phyloP scores from a whole-genome alignment of 1,140 invertebrate genomes.

The Polypedilum vanderplanki region DNA sequence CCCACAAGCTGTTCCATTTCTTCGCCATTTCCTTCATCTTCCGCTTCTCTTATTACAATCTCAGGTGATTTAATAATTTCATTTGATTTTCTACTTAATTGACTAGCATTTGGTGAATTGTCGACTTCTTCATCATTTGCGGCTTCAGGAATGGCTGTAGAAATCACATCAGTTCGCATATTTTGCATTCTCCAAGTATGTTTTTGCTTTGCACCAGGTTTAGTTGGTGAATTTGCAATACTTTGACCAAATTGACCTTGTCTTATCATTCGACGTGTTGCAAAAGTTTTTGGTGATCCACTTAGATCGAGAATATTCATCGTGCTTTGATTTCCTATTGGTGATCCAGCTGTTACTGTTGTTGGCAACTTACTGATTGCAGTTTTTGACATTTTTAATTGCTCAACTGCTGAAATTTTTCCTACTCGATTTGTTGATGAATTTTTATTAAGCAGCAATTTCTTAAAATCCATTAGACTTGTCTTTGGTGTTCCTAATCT shows the following conservation, averaged over 20 bases:
- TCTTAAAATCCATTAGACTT: constrained; percentile 72
- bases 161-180: constrained; percentile 70
- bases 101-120: constrained; percentile 32
- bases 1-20: constrained; percentile 24
- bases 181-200: constrained; percentile 64
- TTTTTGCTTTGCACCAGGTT: constrained; percentile 51
- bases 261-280: constrained; percentile 51
- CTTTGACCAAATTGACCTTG: constrained; percentile 45
- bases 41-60: constrained; percentile 31
- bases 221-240: constrained; percentile 43
- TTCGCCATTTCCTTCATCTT: constrained; percentile 29
- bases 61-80: constrained; percentile 41
- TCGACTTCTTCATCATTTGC: constrained; percentile 61
- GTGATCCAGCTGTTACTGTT: neutral
- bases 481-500: constrained; percentile 57
- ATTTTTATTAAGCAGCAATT: constrained; percentile 55
- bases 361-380: constrained; percentile 43
- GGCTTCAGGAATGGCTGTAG: constrained; percentile 77
- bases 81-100: constrained; percentile 45
- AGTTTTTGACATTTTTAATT: constrained; percentile 65
- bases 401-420: constrained; percentile 73
- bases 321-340: constrained; percentile 33
- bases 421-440: constrained; percentile 47
- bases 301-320: constrained; percentile 57
- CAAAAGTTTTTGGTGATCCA: constrained; percentile 57